Percentiles rank a stretch among this genome's conserved stretches.
Evolutionary conservation across 2,797 vertebrate species (phyloP).

Genomic region (Phataginus tricuspis): DNA sequence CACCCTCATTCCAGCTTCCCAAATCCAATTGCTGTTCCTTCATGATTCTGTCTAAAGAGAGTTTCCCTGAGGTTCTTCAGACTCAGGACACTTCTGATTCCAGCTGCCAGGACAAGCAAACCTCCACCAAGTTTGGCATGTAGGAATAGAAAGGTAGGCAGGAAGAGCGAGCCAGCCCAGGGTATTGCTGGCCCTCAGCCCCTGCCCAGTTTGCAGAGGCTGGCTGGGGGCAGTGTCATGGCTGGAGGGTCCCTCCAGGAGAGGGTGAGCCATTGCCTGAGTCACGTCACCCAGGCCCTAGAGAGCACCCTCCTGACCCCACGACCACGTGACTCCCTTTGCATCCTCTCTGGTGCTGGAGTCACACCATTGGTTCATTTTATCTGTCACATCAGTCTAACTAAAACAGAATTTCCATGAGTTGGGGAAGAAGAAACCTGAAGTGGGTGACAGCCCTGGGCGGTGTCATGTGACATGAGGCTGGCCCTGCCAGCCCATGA

Average conservation of each 20-base stretch:
- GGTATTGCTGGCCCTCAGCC: neutral
- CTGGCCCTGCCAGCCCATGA: neutral
- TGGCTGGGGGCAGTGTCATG: neutral
- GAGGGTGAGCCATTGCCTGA: neutral
- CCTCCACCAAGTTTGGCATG: neutral
- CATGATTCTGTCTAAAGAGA: neutral
- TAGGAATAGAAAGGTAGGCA: neutral
- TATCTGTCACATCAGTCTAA: neutral
- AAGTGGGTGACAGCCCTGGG: neutral
- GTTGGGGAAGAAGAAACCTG: neutral
- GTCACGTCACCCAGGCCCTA: neutral
- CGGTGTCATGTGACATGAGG: neutral
- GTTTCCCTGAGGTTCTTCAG: neutral
- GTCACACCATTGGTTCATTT: neutral
- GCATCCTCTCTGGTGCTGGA: neutral
- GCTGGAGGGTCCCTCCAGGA: neutral
- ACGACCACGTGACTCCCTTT: neutral
- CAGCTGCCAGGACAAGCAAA: neutral
- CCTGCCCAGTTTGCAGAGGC: neutral
- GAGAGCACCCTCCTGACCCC: neutral
- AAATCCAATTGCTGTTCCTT: neutral
- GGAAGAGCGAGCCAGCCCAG: neutral
- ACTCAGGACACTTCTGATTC: neutral
- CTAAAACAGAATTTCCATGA: neutral
- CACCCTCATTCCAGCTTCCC: neutral